Evolutionary conservation across 2,113 vertebrate species (phyloP).

Genomic region (Psilopogon haemacephalus): DNA sequence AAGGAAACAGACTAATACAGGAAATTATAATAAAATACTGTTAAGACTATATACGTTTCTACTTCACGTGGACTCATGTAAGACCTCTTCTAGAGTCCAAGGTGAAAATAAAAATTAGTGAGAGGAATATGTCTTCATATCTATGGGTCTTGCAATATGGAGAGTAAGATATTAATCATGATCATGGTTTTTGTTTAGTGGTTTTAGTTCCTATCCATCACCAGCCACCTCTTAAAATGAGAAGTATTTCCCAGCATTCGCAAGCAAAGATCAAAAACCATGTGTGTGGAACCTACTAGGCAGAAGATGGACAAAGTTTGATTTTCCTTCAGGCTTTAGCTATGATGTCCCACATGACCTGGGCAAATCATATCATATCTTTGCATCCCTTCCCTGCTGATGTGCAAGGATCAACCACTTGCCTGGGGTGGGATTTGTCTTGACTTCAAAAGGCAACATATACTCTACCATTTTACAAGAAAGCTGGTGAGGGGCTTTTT

Average conservation of each 20-base stretch:
- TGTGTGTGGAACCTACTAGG: accelerated
- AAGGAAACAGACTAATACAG: background rate
- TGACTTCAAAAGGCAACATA: background rate
- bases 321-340: background rate
- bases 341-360: accelerated
- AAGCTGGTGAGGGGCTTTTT: too few species aligned
- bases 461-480: too few species aligned
- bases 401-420: background rate
- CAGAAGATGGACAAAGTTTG: background rate
- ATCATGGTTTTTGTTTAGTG: background rate
- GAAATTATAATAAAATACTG: background rate
- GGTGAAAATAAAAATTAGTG: background rate
- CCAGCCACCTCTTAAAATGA: background rate
- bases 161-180: background rate
- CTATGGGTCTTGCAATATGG: background rate
- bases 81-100: background rate
- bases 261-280: background rate
- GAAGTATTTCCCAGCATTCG: background rate
- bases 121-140: background rate
- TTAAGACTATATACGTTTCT: background rate
- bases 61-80: background rate
- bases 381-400: background rate
- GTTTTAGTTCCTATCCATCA: background rate
- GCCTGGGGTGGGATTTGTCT: background rate
- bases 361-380: background rate